Evolutionary conservation across 2,113 vertebrate genomes (phyloP).

Genomic region (Hippocampus mohnikei): DNA sequence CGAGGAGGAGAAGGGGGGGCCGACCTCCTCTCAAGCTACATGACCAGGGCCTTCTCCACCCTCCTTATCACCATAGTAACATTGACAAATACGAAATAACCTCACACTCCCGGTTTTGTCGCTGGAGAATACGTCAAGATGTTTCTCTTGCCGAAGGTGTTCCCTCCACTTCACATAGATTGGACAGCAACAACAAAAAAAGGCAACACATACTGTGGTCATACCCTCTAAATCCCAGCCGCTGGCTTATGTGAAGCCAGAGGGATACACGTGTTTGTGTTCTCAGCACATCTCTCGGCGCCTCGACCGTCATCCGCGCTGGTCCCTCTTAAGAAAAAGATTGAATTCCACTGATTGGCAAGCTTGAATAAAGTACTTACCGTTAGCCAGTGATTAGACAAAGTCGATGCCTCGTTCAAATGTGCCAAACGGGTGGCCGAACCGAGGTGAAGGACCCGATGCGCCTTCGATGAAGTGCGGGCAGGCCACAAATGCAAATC

Average conservation of each 20-base stretch:
- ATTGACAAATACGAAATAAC: slow-evolving; percentile 33
- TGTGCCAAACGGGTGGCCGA: slow-evolving; percentile 37
- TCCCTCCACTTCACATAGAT: slow-evolving; percentile 41
- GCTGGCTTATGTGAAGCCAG: slow-evolving; percentile 71
- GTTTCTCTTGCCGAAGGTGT: slow-evolving; percentile 18
- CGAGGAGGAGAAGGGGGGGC: not conserved
- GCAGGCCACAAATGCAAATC: not conserved
- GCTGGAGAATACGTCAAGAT: slow-evolving; percentile 29
- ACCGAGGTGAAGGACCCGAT: slow-evolving; percentile 39
- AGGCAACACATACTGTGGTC: slow-evolving; percentile 39
- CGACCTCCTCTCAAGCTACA: slow-evolving; percentile 18
- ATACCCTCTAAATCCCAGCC: slow-evolving; percentile 67
- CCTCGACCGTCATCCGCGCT: slow-evolving; percentile 50
- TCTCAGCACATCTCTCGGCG: slow-evolving; percentile 61
- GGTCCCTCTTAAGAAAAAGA: slow-evolving; percentile 69
- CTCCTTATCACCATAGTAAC: slow-evolving; percentile 1
- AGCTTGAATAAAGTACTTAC: slow-evolving; percentile 61
- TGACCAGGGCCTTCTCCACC: slow-evolving; percentile 15
- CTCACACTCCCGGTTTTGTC: slow-evolving; percentile 35
- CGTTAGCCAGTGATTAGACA: slow-evolving; percentile 59
- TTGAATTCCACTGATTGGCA: slow-evolving; percentile 69
- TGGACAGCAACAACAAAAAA: slow-evolving; percentile 55
- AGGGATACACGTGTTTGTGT: slow-evolving; percentile 39
- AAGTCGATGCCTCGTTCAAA: slow-evolving; percentile 49
- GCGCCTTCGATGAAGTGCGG: not conserved